These are phyloP conservation scores for Scomber colias DNA, from an alignment of 2,113 vertebrate species.

Conservation along the genomic window DNA sequence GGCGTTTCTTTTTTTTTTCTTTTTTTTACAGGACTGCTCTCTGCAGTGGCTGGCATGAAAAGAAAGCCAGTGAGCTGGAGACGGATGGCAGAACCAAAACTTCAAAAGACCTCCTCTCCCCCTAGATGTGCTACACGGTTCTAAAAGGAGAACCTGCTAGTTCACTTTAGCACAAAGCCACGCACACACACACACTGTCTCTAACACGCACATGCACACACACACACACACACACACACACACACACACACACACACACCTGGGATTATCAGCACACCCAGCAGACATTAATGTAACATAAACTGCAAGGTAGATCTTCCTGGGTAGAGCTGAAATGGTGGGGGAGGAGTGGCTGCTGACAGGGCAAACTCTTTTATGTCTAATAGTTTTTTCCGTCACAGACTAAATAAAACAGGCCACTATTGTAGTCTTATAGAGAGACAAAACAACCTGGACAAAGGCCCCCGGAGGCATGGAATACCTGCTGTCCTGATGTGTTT, in stretches of 20 bases:
- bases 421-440: constrained; percentile 66
- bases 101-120: constrained; percentile 79
- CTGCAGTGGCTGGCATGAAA: constrained; percentile 82
- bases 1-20: constrained; percentile 60
- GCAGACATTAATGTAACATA: constrained; percentile 57
- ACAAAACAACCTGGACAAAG: constrained; percentile 61
- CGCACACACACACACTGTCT: constrained; percentile 31
- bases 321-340: background rate
- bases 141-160: constrained; percentile 72
- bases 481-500: constrained; percentile 52
- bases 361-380: constrained; percentile 66
- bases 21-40: constrained; percentile 79
- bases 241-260: constrained; percentile 41
- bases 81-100: constrained; percentile 81
- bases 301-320: constrained; percentile 68
- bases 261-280: constrained; percentile 41
- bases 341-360: constrained; percentile 63
- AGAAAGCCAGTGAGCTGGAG: constrained; percentile 78
- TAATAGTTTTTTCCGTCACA: constrained; percentile 65
- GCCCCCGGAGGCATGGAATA: constrained; percentile 39
- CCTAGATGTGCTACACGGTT: constrained; percentile 48
- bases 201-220: constrained; percentile 29
- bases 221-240: constrained; percentile 26
- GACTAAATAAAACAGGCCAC: constrained; percentile 73
- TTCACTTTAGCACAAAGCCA: constrained; percentile 70